Percentiles rank a stretch among this genome's conserved stretches.
These are phyloP conservation scores for Elgonia sp. DNA, from an alignment of 2,888 invertebrate genomes.

Conservation along the genomic window DNA sequence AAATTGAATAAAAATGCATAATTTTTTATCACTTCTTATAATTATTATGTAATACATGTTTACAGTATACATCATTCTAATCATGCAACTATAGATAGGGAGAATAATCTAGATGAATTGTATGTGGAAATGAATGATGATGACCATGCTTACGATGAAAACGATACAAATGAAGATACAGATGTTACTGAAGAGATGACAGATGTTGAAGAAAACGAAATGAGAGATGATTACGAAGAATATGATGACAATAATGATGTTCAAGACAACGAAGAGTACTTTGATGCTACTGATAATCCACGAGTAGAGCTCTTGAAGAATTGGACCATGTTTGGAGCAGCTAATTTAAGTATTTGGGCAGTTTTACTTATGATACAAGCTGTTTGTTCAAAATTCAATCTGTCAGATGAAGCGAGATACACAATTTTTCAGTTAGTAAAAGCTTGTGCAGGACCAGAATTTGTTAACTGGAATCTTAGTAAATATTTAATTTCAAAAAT, in stretches of 20 bases:
- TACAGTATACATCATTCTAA: no score
- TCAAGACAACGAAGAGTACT: not conserved
- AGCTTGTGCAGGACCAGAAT: slow-evolving; percentile 21
- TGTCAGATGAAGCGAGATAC: slow-evolving; percentile 36
- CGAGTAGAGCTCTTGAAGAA: slow-evolving; percentile 22
- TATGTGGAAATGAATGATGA: no score
- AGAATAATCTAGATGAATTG: no score
- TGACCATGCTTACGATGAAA: no score
- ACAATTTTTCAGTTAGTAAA: slow-evolving; percentile 25
- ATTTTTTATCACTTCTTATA: no score
- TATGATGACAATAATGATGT: not conserved
- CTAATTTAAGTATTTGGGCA: slow-evolving; percentile 9
- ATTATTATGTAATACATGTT: no score
- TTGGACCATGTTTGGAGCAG: slow-evolving; percentile 12
- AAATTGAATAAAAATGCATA: no score
- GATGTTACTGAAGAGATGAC: no score
- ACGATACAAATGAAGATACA: not conserved
- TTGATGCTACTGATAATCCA: not conserved
- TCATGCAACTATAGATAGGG: no score
- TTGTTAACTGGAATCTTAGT: slow-evolving; percentile 21
- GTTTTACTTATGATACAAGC: slow-evolving; percentile 35
- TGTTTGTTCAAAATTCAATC: slow-evolving; percentile 2
- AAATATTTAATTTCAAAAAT: slow-evolving; percentile 29
- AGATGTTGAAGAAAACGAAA: not conserved
- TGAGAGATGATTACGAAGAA: not conserved